These are phyloP conservation scores for Pristiophorus japonicus DNA, from an alignment of 2,113 vertebrate species.

Conservation along the genomic window DNA sequence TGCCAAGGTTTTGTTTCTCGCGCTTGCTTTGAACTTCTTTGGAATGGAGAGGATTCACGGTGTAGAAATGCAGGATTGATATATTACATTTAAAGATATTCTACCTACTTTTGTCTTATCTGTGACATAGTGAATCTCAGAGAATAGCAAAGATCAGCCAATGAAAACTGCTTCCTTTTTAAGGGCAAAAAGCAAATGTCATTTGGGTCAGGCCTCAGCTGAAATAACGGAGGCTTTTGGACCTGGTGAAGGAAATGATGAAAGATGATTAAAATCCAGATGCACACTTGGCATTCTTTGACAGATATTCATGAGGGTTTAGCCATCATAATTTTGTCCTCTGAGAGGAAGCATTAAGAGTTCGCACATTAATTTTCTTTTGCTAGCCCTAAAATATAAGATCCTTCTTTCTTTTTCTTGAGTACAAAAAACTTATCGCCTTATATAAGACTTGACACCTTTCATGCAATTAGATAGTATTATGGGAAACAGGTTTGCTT, in stretches of 20 bases:
- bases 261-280: conserved; percentile 73
- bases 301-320: conserved; percentile 44
- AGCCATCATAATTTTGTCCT: conserved; percentile 57
- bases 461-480: conserved; percentile 38
- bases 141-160: not conserved
- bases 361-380: conserved; percentile 51
- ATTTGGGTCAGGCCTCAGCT: conserved; percentile 48
- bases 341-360: conserved; percentile 59
- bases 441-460: conserved; percentile 43
- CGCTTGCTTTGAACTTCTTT: not conserved
- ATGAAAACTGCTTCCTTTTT: not conserved
- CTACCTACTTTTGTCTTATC: not conserved
- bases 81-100: not conserved
- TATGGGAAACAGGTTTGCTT: conserved; percentile 42
- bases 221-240: conserved; percentile 66
- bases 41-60: not conserved
- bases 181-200: not conserved
- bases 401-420: conserved; percentile 39
- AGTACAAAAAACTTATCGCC: conserved; percentile 40
- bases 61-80: not conserved
- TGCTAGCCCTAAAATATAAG: conserved; percentile 45
- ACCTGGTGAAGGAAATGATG: conserved; percentile 72
- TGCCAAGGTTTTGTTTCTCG: not conserved
- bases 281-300: conserved; percentile 60
- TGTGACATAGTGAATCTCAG: not conserved